Conservation (phyloP, 2,113 vertebrate genomes). For the Toxostoma redivivum region DNA sequence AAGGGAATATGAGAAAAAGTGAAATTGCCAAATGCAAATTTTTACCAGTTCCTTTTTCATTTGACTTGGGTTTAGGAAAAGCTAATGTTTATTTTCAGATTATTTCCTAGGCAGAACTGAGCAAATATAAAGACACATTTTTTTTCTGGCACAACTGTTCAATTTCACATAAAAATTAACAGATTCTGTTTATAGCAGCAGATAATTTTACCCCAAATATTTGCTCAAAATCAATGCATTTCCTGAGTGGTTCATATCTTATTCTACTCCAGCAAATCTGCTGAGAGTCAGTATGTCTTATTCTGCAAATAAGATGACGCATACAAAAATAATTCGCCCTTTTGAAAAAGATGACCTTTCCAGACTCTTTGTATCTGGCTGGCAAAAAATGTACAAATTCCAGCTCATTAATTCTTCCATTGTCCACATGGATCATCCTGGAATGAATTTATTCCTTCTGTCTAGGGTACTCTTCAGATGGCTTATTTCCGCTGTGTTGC, state of each 20-base stretch:
- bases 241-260: neutral
- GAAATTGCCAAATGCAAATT: neutral
- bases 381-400: neutral
- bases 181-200: neutral
- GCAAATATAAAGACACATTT: neutral
- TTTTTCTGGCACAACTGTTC: neutral
- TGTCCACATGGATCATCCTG: neutral
- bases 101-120: neutral
- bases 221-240: neutral
- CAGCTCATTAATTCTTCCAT: neutral
- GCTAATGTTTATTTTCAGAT: constrained; percentile 4
- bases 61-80: constrained; percentile 6
- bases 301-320: neutral
- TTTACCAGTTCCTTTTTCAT: neutral
- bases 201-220: constrained; percentile 4
- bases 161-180: constrained; percentile 1
- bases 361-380: neutral
- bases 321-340: neutral
- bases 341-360: neutral
- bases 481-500: neutral
- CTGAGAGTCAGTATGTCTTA: neutral
- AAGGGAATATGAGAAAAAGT: neutral
- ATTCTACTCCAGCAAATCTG: neutral
- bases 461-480: neutral
- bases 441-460: neutral